These are phyloP conservation scores for Oophaga sylvatica DNA, from an alignment of 2,797 vertebrate species.

Conservation along the genomic window DNA sequence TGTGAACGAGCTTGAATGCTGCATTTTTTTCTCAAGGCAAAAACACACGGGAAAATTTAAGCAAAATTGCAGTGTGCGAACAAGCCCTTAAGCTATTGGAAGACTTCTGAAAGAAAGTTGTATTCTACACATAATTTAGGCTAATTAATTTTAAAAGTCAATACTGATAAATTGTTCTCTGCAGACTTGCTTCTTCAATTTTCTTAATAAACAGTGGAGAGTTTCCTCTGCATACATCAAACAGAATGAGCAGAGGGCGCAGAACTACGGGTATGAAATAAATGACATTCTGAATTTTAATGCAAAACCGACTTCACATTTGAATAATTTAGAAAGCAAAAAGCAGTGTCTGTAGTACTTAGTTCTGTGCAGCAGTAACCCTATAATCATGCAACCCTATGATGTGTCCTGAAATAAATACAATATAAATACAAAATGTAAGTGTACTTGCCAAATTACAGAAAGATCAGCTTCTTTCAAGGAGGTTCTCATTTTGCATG, in stretches of 20 bases:
- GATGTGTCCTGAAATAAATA: no score
- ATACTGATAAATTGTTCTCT: constrained; percentile 45
- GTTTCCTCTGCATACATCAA: constrained; percentile 24
- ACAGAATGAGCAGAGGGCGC: background rate
- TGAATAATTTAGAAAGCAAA: background rate
- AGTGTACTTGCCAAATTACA: background rate
- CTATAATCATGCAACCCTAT: background rate
- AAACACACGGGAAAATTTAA: no score
- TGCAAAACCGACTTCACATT: background rate
- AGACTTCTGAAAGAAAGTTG: constrained; percentile 13
- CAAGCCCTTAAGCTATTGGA: background rate
- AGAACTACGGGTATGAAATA: background rate
- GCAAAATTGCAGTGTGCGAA: background rate
- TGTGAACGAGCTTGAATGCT: no score
- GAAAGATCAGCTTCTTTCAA: background rate
- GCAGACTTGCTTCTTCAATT: constrained; percentile 14
- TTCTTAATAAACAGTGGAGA: constrained; percentile 22
- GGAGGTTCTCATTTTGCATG: background rate
- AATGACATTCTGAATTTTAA: constrained; percentile 17
- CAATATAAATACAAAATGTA: no score
- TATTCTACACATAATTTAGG: constrained; percentile 24
- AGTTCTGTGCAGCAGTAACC: background rate
- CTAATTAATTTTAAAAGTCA: constrained; percentile 32
- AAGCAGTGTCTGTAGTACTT: background rate
- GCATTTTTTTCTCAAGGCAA: no score